Evolutionary conservation across 2,888 invertebrate genomes (phyloP), one percentile per base, ranked within the genome.

Genomic region (Esperia sulphurella): DNA sequence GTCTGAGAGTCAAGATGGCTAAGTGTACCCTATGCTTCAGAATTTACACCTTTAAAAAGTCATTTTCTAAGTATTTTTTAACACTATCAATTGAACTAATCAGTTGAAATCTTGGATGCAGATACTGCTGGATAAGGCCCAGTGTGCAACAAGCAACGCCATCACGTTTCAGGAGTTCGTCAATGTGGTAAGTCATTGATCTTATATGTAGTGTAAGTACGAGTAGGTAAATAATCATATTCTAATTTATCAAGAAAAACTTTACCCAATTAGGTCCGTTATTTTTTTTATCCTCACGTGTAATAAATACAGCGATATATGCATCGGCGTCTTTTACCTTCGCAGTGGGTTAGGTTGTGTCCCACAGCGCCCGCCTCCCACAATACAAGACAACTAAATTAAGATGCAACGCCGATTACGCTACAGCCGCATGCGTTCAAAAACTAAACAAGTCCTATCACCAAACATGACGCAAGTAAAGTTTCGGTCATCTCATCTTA

Each of bases 101-200:
- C 10, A 44, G 8, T 37, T 28, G 45, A 41, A 38, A 33, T 48
- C 40, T 50, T 43, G 39, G 70, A n/a, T 75, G 29, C 75, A 90
- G 86, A 92, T 94, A 55, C 86, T 96, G 38, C 80, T 93, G 66
- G 94, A 95, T 67, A 93, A 94, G 79, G 93, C 94, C 35, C 91
- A 92, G 61, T 93, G 92, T 68, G 91, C 94, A 29, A 92, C 91
- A 58, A 92, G 93, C 61, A 92, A 94, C 51, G 95, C 96, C 51
- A 95, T 97, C 66, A 96, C 97, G 37, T 97, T 96, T 86, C 97
- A 97, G 90, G 96, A 97, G 76, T 97, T 97, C 83, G 96, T 97
- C 61, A 97, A 97, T 91, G 95, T 97, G 94, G 97, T 97, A 78
- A 96, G 97, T 94, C 52, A 21, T 21, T 21, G 21, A 21, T 21